Conservation (phyloP, 2,797 vertebrate genomes). For the Acanthis flammea region DNA sequence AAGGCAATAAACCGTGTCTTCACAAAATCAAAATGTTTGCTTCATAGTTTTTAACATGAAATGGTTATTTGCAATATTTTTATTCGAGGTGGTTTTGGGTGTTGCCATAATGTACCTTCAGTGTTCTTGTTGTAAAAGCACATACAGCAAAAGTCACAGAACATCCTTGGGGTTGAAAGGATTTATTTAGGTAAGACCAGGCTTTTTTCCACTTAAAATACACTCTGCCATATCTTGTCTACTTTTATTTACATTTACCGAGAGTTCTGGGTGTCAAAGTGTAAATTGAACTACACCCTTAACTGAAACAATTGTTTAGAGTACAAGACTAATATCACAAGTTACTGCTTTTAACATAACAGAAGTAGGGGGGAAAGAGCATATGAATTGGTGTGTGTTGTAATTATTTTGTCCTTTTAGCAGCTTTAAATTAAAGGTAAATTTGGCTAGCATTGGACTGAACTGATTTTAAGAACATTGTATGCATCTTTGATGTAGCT, state of each 20-base stretch:
- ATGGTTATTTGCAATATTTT: slow-evolving; percentile 46
- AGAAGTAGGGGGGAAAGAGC: slow-evolving; percentile 13
- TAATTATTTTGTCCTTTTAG: slow-evolving; percentile 65
- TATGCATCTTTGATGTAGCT: slow-evolving; percentile 23
- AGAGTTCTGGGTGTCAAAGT: slow-evolving; percentile 67
- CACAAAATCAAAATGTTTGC: slow-evolving; percentile 62
- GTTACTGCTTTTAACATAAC: slow-evolving; percentile 58
- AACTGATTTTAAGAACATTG: background rate
- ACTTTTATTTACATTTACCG: slow-evolving; percentile 63
- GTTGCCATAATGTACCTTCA: slow-evolving; percentile 74
- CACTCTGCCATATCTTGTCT: slow-evolving; percentile 48
- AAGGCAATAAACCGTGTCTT: slow-evolving; percentile 76
- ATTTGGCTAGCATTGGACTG: slow-evolving; percentile 45
- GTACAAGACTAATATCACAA: slow-evolving; percentile 37
- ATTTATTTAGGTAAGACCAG: slow-evolving; percentile 54
- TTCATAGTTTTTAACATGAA: slow-evolving; percentile 63
- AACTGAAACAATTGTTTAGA: slow-evolving; percentile 62
- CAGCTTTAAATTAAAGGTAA: slow-evolving; percentile 5
- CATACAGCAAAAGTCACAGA: slow-evolving; percentile 57
- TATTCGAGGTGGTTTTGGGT: slow-evolving; percentile 66
- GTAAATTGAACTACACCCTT: slow-evolving; percentile 64
- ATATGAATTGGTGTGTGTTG: background rate
- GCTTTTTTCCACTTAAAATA: slow-evolving; percentile 48
- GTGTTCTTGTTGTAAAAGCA: slow-evolving; percentile 73
- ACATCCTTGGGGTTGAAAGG: slow-evolving; percentile 41